Evolutionary conservation across 2,888 invertebrate genomes (phyloP).

Genomic region (Doris montereyensis): DNA sequence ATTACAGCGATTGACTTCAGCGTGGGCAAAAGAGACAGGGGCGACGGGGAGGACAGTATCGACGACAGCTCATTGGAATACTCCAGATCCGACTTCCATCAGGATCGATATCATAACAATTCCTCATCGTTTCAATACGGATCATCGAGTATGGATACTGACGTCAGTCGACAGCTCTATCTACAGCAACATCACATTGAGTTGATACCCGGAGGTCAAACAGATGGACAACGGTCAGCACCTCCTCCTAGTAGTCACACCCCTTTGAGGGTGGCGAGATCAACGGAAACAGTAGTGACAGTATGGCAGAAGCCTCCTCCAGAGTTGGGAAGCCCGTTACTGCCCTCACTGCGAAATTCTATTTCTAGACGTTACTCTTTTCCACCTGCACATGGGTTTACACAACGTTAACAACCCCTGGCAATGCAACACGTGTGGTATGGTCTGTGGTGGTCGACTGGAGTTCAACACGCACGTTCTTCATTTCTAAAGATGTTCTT

Average conservation of each 20-base stretch:
- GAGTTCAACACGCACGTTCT: constrained; percentile 84
- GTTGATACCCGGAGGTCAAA: no score
- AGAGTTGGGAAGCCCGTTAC: constrained; percentile 34
- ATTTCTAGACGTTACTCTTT: constrained; percentile 95
- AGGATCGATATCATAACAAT: no score
- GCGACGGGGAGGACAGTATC: no score
- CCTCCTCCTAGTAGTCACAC: no score
- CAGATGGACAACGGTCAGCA: no score
- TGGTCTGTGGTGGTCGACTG: constrained; percentile 94
- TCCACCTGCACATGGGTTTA: constrained; percentile 97
- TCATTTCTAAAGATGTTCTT: constrained; percentile 56
- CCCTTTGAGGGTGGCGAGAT: no score
- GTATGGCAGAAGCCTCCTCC: not conserved
- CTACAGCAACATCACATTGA: not conserved
- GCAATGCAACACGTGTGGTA: constrained; percentile 98
- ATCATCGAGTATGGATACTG: no score
- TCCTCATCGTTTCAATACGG: no score
- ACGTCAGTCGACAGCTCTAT: no score
- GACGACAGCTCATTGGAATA: no score
- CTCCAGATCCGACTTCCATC: no score
- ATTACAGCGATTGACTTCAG: not conserved
- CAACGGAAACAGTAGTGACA: no score
- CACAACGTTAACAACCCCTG: constrained; percentile 97
- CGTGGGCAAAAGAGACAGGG: not conserved
- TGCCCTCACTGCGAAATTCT: constrained; percentile 86